Base-by-base conservation (phyloP, 2,888 invertebrate genomes). In the Sepioteuthis lessoniana region DNA sequence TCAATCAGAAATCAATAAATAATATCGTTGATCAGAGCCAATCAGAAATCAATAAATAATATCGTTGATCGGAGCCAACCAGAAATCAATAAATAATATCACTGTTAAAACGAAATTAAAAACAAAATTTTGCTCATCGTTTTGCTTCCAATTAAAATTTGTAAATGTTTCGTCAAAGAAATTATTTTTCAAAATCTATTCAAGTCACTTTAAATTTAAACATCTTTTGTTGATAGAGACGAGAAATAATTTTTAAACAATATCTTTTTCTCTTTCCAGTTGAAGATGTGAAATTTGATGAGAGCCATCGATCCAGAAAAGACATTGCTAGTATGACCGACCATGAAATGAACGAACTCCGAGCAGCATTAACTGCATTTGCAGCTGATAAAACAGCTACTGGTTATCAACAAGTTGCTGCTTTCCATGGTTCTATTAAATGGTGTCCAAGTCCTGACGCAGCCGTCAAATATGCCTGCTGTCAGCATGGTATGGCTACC, bases 341-440 rank as follows among this genome's bases (percentile, higher is more conserved):
- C 0, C 94, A 95, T 55, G 95, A 95, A 50, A 42, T 94, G 50
- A 94, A 94, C 92, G 94, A 94, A 31, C 94, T 95, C 25, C 94
- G 95, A 5, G 93, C 93, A 25, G 95, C 95, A 38, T 37, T 95
- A 55, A 46, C 60, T 25, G 42, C 35, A 42, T 94, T 95, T 35
- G 91, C 94, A 47, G 94, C 92, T 3, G 95, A 95, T 93, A 93
- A 91, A 37, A 93, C 94, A 8, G 31, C 42, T 25, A 94, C 94
- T 60, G 95, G 95, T 38, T 95, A 94, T 91, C 93, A 94, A 60
- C 91, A 94, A n/a, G 94, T 95, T 4, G 95, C 95, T 31, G 94
- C 94, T 28, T 95, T 94, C 94, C 95, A 95, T 91, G 95, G 95
- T 4, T 94, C 94, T n/a, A 95, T 95, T n/a, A 94, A 94, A 46